Base-by-base conservation (phyloP, 2,888 invertebrate genomes). In the Heliothis peltigera region DNA sequence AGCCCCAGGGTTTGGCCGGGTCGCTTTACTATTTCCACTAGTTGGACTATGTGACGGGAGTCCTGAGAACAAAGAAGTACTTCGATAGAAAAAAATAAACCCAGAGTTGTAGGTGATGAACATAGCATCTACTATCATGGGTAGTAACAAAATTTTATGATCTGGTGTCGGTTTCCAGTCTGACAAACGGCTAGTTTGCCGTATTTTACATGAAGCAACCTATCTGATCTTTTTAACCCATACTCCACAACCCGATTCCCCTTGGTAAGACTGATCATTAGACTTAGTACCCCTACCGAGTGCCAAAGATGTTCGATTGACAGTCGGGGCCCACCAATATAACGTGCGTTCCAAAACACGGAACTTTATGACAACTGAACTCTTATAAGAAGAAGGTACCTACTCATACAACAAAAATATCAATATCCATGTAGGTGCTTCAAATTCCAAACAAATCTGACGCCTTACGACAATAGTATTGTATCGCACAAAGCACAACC, bases 1-100 rank as follows among this genome's bases (percentile, higher is more conserved):
- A 99, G 96, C 47, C 99, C 99, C 74, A 99, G 95, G 35, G 99
- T 99, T 94, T 99, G 99, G 15, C 99, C 99, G 0, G 99, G 99
- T 83, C 99, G 96, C 93, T 99, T 99, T 79, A 99, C 99, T 87
- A 99, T 99, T 95, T 99, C 99, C 81, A 99, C 99, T 88, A 99
- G 97, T 91, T 98, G 96, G 70, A 98, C 98, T 80, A 97, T 96
- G 89, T 98, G 97, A 81, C 97, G 96, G 17, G 97, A 95, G 88
- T 97, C 97, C 97, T 97, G 91, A 18, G 46, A 28, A 52, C 10
- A 6, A 28, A 25, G 2, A 44, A 46, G 4, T 1, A 0, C 5
- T 39, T n/a, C n/a, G n/a, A n/a, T n/a, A n/a, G n/a, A n/a, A n/a
- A n/a, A n/a, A n/a, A n/a, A n/a, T n/a, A n/a, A n/a, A n/a, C n/a